Evolutionary conservation across 1,140 invertebrate genomes (phyloP).

Genomic region (Brachionus plicatilis): DNA sequence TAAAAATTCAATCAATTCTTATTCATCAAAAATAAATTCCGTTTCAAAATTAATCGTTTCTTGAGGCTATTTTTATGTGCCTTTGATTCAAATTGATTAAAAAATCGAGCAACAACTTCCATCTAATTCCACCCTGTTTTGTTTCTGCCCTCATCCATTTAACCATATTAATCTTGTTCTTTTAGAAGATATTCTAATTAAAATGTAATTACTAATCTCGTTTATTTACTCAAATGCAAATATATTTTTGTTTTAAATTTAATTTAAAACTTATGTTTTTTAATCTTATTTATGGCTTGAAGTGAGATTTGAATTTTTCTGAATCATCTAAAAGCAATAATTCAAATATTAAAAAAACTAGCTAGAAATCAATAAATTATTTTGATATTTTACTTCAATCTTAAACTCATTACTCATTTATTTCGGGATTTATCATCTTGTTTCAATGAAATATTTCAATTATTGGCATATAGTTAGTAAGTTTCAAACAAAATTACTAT

Average conservation of each 20-base stretch:
- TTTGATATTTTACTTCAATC: conserved; percentile 1
- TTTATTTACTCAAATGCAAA: neutral
- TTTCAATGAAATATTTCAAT: neutral
- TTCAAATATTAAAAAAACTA: neutral
- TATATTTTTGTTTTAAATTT: neutral
- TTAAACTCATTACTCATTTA: neutral
- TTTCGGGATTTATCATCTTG: neutral
- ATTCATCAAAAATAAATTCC: neutral
- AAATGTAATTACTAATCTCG: neutral
- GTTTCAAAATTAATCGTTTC: neutral
- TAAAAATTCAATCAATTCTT: neutral
- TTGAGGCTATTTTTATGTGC: neutral
- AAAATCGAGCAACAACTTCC: neutral
- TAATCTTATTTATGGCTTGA: neutral
- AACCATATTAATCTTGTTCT: neutral
- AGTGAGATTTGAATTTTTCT: neutral
- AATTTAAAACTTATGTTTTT: neutral
- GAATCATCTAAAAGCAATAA: neutral
- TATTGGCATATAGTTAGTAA: neutral
- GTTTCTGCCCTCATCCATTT: neutral
- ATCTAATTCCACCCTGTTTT: neutral
- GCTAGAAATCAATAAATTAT: neutral
- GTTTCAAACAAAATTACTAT: neutral
- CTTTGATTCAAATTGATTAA: neutral
- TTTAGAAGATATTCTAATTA: neutral